Evolutionary conservation across 2,113 vertebrate genomes (phyloP), one percentile per base, ranked within the genome.

Genomic region (Acrocephalus kingi): DNA sequence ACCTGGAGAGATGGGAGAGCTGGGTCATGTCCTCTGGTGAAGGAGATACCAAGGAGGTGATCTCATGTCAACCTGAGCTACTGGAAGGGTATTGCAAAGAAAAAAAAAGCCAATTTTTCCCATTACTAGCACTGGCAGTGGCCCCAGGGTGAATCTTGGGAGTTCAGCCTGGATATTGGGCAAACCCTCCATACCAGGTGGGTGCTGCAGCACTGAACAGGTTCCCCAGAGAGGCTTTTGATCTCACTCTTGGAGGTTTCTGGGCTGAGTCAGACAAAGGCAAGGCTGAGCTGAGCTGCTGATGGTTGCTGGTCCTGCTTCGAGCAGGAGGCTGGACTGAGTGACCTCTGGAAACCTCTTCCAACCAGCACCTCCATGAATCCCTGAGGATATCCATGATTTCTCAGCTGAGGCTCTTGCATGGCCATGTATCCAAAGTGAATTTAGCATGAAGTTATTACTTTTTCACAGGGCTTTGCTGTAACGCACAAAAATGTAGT

Each of bases 301-400:
- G 52, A 16, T 49, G 31, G 6, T 49, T 49, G 33, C 28, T 73
- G 30, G 35, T 59, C 20, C 39, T 51, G 10, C 45, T 35, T 59
- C 17, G 5, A 49, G 51, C 24, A 51, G 28, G 11, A 68, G 14
- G 12, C 9, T 76, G 68, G 49, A 17, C 20, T 52, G 52, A 27
- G 24, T 35, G 59, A 39, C 41, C 31, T 74, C 45, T 23, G 21
- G 23, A 48, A 75, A 14, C 17, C 33, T 72, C 25, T 61, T 88
- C 56, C 84, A 67, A 5, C 3, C 25, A 62, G 3, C 28, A 43
- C 4, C 14, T 55, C 77, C 20, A 10, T 39, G 49, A 52, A 27
- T 31, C 20, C 7, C 0, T 14, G 43, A 28, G 25, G 10, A 51
- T 20, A 58, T 28, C n/a, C 39, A 11, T 0, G 0, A 15, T 72